Percentiles rank a stretch among this genome's conserved stretches.
phyloP scores from a whole-genome alignment of 2,113 vertebrate genomes.

The Chionodraco myersi region DNA sequence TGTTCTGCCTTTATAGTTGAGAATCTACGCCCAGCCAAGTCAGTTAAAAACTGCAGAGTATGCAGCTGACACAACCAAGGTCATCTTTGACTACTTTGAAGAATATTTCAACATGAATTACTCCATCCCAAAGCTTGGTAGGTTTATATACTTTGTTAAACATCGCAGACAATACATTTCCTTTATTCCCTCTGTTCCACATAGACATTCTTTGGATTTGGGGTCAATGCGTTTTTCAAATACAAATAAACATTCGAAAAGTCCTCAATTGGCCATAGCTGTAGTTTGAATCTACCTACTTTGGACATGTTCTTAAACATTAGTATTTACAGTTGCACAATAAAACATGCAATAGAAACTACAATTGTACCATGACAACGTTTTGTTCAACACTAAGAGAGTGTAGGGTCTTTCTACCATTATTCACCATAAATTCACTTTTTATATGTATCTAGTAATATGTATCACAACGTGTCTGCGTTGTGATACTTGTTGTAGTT shows the following conservation, averaged over 20 bases:
- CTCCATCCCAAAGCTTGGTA: constrained; percentile 94
- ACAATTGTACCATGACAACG: too few species aligned
- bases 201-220: too few species aligned
- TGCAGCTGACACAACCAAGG: constrained; percentile 88
- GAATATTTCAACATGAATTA: constrained; percentile 91
- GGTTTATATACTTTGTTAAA: constrained; percentile 16
- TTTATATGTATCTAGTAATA: too few species aligned
- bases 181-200: neutral
- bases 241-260: neutral
- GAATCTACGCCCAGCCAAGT: constrained; percentile 90
- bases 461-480: too few species aligned
- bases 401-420: too few species aligned
- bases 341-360: too few species aligned
- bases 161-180: neutral
- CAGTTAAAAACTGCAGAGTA: constrained; percentile 90
- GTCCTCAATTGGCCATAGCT: neutral
- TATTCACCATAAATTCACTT: too few species aligned
- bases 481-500: too few species aligned
- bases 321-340: too few species aligned
- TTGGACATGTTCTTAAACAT: neutral
- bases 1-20: constrained; percentile 83
- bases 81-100: constrained; percentile 93
- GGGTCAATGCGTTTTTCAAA: neutral
- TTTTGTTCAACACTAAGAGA: too few species aligned
- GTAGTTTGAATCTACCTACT: neutral